Base-by-base conservation (phyloP, 2,797 vertebrate species). In the Morus bassanus region DNA sequence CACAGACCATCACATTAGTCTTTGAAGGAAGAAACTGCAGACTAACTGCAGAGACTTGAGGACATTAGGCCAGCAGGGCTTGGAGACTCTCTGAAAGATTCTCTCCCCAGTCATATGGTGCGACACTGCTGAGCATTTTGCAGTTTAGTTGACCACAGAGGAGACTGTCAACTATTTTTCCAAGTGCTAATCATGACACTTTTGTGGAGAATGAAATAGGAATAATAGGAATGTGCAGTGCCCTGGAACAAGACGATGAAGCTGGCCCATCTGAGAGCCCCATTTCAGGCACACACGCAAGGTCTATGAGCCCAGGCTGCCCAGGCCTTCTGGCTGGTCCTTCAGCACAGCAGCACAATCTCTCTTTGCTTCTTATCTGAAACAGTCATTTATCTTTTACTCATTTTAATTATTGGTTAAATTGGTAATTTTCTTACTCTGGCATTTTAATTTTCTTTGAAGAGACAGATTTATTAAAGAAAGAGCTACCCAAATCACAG, bases 41-140 rank as follows among this genome's bases (percentile, higher is more conserved):
- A 67, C 91, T 95, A 33, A 87, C 96, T 93, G 94, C 18, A 7
- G 85, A 41, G 91, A 73, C 91, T 84, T 41, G 73, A 46, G 80
- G 91, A 95, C 88, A 86, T 96, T 86, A 96, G 91, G 76, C 89
- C 77, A 95, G 93, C 85, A 90, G 93, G 91, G 56, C 88, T 95
- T 69, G 74, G 59, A 88, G 88, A 50, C 60, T 25, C 59, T 79
- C 73, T 81, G 61, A 56, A 84, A 90, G 69, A 88, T 95, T 87
- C 80, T 89, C 72, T 91, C 56, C 53, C 53, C 0, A 0, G 37
- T 87, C 83, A 41, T 5, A 53, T 0, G 2, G 70, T 67, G 85
- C 2, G 1, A 43, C 85, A 56, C 82, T 35, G 85, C 85, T 51
- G 79, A 86, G 67, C 61, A 23, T 86, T 96, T 90, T 86, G 54